Base-by-base conservation (phyloP, 2,888 invertebrate species). In the Copidosoma aretas region DNA sequence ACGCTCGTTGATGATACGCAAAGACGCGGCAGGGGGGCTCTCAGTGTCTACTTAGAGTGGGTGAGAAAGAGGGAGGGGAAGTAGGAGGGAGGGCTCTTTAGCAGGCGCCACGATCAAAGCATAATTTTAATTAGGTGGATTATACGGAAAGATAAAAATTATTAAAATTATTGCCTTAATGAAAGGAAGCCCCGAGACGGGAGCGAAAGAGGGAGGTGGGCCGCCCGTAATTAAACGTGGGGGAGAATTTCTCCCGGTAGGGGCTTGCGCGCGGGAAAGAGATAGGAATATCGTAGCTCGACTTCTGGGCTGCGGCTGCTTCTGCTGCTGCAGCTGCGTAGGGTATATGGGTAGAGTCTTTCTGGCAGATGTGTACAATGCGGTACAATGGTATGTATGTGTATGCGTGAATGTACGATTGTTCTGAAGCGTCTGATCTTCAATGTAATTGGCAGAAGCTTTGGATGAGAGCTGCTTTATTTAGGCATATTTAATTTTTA, bases 111-210 rank as follows among this genome's bases (percentile, higher is more conserved):
- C 79, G 83, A 83, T 82, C 82, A 82, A 82, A 83, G 83, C 80
- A 77, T 81, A 80, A 82, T 82, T 83, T 82, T 82, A 83, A 84
- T 83, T 83, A 83, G 82, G 77, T 80, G 81, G 82, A 83, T 84
- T 82, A 83, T 82, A 77, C 77, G 79, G 75, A 75, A 80, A 82
- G 83, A 84, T 84, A 83, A 83, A 83, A 84, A 83, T 83, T 83
- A 83, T 83, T 81, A 83, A 83, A 83, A 83, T 84, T 84, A 84
- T 84, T 83, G 81, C 83, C 80, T 80, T 83, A 83, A 82, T 83
- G 81, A 82, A 83, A 83, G 83, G 82, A 79, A 80, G 79, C 77
- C 75, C 76, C 76, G 77, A 68, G 62, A 52, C 68, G 70, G 8
- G 32, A 32, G 32, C 52, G 22, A 2, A 19, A 52, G 19, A 41